These are phyloP conservation scores for Pedetes capensis DNA, from an alignment of 2,113 vertebrate genomes.

Conservation along the genomic window DNA sequence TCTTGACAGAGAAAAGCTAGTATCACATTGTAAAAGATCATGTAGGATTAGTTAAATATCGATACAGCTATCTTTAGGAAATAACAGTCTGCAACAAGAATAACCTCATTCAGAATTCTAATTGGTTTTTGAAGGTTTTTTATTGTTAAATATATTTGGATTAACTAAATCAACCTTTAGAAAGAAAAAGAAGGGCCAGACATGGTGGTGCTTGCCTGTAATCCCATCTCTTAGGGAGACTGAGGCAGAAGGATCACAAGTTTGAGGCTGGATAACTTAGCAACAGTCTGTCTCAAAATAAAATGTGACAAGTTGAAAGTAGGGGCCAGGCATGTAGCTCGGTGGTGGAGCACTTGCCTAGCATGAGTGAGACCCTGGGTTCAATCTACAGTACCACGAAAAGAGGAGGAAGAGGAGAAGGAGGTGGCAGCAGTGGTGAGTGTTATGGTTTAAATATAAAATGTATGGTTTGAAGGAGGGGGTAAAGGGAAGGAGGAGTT, in stretches of 20 bases:
- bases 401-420: no score
- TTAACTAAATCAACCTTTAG: background rate
- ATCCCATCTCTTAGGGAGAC: background rate
- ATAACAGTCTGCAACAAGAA: background rate
- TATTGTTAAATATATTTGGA: constrained; percentile 37
- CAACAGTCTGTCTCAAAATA: background rate
- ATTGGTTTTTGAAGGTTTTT: background rate
- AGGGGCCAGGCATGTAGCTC: background rate
- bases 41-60: background rate
- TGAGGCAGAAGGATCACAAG: background rate
- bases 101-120: background rate
- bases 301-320: no score
- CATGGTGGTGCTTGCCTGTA: background rate
- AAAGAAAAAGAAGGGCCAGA: background rate
- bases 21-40: background rate
- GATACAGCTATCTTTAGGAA: constrained; percentile 14
- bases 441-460: no score
- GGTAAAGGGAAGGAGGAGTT: background rate
- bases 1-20: background rate
- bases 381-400: background rate
- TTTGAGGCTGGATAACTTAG: background rate
- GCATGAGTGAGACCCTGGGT: background rate
- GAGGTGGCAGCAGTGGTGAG: no score
- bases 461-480: no score
- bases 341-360: background rate